Evolutionary conservation across 2,797 vertebrate species (phyloP).

Genomic region (Myotis vivesi): DNA sequence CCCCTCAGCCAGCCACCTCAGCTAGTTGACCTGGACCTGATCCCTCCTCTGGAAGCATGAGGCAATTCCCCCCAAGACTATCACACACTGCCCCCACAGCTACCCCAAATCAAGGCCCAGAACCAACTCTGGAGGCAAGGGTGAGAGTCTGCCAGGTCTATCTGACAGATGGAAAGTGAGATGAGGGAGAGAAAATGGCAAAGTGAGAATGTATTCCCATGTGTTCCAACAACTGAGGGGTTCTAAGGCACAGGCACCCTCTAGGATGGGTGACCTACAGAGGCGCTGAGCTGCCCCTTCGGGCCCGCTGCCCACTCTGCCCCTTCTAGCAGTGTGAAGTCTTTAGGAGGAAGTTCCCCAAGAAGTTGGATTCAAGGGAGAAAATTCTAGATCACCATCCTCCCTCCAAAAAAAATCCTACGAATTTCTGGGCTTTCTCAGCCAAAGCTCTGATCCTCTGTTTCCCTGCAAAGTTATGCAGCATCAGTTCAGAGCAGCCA

Average conservation of each 20-base stretch:
- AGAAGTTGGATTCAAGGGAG: background rate
- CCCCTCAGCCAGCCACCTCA: slow-evolving; percentile 83
- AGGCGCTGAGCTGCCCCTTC: background rate
- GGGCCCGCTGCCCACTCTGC: background rate
- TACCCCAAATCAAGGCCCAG: slow-evolving; percentile 91
- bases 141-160: background rate
- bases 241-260: background rate
- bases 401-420: background rate
- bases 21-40: slow-evolving; percentile 89
- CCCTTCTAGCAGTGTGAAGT: background rate
- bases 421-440: background rate
- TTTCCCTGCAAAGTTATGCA: background rate
- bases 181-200: background rate
- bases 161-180: background rate
- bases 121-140: slow-evolving; percentile 85
- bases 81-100: slow-evolving; percentile 71
- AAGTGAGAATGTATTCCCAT: background rate
- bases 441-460: background rate
- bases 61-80: slow-evolving; percentile 42
- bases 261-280: background rate
- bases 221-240: background rate
- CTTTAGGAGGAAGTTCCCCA: background rate
- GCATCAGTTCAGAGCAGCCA: background rate
- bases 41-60: slow-evolving; percentile 79
- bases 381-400: slow-evolving; percentile 23